Evolutionary conservation across 1,140 invertebrate genomes (phyloP).

Genomic region (Artemia franciscana): DNA sequence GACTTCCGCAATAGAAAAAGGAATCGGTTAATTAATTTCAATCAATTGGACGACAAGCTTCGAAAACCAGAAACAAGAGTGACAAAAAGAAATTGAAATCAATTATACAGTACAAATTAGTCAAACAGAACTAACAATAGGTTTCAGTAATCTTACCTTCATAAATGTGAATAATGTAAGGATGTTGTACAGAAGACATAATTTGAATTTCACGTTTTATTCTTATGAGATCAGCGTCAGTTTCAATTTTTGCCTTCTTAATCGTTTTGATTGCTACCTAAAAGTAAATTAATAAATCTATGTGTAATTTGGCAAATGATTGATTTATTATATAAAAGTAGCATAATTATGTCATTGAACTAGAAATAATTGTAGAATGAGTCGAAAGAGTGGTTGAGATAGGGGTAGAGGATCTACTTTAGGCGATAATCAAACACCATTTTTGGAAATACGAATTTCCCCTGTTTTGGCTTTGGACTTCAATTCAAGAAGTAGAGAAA

Average conservation of each 20-base stretch:
- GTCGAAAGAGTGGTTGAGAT: too few species aligned
- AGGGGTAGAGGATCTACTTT: too few species aligned
- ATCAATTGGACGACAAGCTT: too few species aligned
- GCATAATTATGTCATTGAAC: neutral
- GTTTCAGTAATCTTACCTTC: constrained; percentile 42
- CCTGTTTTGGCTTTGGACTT: too few species aligned
- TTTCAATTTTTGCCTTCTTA: constrained; percentile 96
- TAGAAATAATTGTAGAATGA: neutral
- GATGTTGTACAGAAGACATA: constrained; percentile 93
- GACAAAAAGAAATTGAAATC: constrained; percentile 2
- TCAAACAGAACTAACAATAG: neutral
- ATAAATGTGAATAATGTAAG: constrained; percentile 95
- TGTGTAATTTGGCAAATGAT: neutral
- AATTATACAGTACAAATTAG: too few species aligned
- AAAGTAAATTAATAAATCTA: constrained; percentile 14
- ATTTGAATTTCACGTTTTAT: constrained; percentile 94
- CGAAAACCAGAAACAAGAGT: neutral
- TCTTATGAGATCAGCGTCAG: constrained; percentile 79
- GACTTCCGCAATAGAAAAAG: too few species aligned
- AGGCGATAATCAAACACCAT: too few species aligned
- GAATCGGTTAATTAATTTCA: too few species aligned
- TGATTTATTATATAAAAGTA: neutral
- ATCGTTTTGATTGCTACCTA: constrained; percentile 91
- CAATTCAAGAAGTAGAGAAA: too few species aligned
- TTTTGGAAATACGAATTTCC: too few species aligned